Percentiles rank a stretch among this genome's conserved stretches.
phyloP scores from a whole-genome alignment of 1,140 invertebrate species.

The Proales similis region DNA sequence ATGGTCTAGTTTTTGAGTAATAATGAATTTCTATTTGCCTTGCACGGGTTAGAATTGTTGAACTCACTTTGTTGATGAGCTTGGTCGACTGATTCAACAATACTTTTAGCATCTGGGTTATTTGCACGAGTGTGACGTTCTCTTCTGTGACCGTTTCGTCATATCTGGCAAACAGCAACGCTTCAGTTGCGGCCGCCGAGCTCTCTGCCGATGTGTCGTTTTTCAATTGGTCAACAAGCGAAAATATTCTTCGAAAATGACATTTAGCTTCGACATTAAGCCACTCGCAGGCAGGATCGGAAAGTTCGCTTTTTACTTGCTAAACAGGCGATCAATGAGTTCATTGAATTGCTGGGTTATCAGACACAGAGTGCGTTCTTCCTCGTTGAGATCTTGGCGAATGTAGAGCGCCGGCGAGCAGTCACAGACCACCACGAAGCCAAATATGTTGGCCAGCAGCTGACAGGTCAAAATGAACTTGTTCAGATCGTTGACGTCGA shows the following conservation, averaged over 20 bases:
- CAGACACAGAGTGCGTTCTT: slow-evolving; percentile 67
- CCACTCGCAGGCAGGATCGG: too few species aligned
- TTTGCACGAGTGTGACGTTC: slow-evolving; percentile 24
- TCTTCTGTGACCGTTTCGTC: background rate
- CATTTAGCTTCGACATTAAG: too few species aligned
- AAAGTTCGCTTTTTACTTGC: too few species aligned
- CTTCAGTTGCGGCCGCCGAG: background rate
- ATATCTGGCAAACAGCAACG: background rate
- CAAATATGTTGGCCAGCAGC: slow-evolving; percentile 67
- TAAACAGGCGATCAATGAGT: slow-evolving; percentile 73
- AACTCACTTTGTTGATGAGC: slow-evolving; percentile 10
- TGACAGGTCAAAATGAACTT: slow-evolving; percentile 71
- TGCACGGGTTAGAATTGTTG: too few species aligned
- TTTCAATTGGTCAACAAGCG: background rate
- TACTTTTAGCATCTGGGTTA: slow-evolving; percentile 15
- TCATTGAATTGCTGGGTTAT: slow-evolving; percentile 76
- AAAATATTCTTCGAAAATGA: too few species aligned
- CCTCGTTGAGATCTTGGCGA: slow-evolving; percentile 65
- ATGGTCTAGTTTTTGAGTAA: too few species aligned
- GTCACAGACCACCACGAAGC: slow-evolving; percentile 73
- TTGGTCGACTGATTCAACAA: slow-evolving; percentile 6
- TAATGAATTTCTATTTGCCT: too few species aligned
- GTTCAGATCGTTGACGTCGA: slow-evolving; percentile 79
- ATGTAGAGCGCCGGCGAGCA: slow-evolving; percentile 65
- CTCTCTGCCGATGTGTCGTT: background rate